Conservation (phyloP, 2,888 invertebrate genomes). For the Odontocolon sp. region DNA sequence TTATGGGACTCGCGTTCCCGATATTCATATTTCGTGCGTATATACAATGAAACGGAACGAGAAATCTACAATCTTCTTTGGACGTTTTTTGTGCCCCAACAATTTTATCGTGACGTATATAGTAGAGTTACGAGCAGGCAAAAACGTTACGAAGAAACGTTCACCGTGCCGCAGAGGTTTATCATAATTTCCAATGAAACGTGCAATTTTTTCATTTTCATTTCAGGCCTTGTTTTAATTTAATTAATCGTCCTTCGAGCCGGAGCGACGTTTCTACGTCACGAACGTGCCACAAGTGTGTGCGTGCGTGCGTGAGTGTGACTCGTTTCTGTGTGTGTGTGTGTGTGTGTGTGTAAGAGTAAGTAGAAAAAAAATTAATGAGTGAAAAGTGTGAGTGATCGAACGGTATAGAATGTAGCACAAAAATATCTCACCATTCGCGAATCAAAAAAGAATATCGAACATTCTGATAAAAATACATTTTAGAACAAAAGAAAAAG, state of each 20-base stretch:
- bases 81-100: slow-evolving; percentile 19
- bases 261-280: slow-evolving; percentile 18
- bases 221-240: background rate
- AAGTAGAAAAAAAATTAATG: slow-evolving; percentile 59
- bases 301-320: slow-evolving; percentile 50
- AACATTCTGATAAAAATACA: no score
- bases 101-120: slow-evolving; percentile 33
- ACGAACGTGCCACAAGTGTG: slow-evolving; percentile 49
- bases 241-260: background rate
- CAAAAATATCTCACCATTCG: no score
- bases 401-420: slow-evolving; percentile 25
- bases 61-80: background rate
- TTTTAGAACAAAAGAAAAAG: no score
- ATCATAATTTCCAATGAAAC: background rate
- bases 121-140: slow-evolving; percentile 58
- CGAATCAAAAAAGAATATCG: no score
- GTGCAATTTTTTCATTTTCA: background rate
- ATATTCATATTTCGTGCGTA: no score
- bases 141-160: slow-evolving; percentile 43
- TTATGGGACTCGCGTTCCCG: slow-evolving; percentile 57
- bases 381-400: slow-evolving; percentile 51
- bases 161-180: background rate
- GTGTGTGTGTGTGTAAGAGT: slow-evolving; percentile 56
- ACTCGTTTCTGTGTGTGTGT: slow-evolving; percentile 51
- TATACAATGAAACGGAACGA: no score